These are phyloP conservation scores for Garrulus glandarius DNA, from an alignment of 2,797 vertebrate species.

Conservation along the genomic window DNA sequence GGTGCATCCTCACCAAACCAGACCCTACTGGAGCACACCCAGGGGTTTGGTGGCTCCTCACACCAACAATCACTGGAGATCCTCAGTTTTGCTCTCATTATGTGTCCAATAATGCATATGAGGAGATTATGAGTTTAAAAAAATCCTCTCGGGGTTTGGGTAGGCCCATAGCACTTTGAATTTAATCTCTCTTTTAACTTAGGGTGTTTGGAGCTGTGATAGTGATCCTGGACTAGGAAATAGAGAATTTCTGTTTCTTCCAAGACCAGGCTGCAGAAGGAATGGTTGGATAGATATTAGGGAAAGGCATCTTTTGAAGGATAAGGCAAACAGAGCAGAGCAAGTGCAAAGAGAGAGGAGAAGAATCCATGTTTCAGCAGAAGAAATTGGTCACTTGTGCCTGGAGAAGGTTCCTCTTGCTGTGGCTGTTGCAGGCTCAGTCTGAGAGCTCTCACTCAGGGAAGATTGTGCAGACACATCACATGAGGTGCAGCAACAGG, in stretches of 20 bases:
- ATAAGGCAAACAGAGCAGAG: neutral
- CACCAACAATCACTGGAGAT: neutral
- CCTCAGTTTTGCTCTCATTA: neutral
- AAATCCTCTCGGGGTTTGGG: neutral
- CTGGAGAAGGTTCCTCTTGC: neutral
- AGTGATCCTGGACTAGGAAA: neutral
- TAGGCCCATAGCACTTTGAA: neutral
- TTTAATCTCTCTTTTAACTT: neutral
- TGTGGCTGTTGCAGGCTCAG: neutral
- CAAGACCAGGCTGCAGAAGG: neutral
- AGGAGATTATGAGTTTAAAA: neutral
- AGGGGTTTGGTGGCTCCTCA: neutral
- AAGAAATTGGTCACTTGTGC: neutral
- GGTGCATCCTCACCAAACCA: neutral
- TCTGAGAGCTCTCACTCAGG: neutral
- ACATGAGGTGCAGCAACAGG: neutral
- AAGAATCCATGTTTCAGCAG: neutral
- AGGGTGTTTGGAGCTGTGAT: neutral
- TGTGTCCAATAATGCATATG: rapidly evolving
- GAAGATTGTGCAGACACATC: neutral
- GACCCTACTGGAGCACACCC: neutral
- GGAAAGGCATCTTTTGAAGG: neutral
- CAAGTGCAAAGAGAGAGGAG: neutral
- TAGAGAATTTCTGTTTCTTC: neutral
- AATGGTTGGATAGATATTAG: neutral